Base-by-base conservation (phyloP, 2,797 vertebrate species). In the Eulemur coronatus region DNA sequence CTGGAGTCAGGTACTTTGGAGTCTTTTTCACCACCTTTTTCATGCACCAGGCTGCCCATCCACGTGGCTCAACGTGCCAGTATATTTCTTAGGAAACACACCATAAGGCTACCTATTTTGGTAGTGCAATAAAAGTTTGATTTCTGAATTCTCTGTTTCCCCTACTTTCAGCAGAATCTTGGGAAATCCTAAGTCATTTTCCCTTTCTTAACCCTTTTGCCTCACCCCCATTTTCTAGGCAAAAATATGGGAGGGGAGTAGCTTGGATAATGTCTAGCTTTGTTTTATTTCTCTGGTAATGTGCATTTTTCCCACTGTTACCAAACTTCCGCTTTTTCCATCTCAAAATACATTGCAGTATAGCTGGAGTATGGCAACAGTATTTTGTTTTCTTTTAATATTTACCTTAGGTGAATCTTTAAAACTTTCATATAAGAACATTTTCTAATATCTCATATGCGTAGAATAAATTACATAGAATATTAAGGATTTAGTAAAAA, bases 301-400 rank as follows among this genome's bases (percentile, higher is more conserved):
- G n/a, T 85, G 30, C 30, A 22, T 89, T 76, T 85, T 89, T 22
- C 59, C 22, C 35, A 38, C 57, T 85, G 61, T 69, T 82, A 57
- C 52, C 38, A 57, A 92, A 81, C 50, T 80, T 48, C 67, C 9
- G 78, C 46, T 65, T 59, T 81, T 86, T 82, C 63, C 33, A 82
- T 76, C 55, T 78, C 52, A 52, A 88, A 75, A 84, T 88, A 78
- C 24, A 57, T 70, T 70, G 65, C 52, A 82, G 41, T 13, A 35
- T 93, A 78, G 55, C 26, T 22, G 24, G 3, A 72, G 33, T 79
- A 22, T 28, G 26, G 22, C 57, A 35, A 82, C 35, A 67, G 14
- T 33, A 65, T 75, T 78, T 87, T 93, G 28, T 35, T 73, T 94
- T 93, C 28, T 48, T 93, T 72, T 89, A 89, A 63, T 41, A 48